Percentiles rank a stretch among this genome's conserved stretches.
Conservation (phyloP, 2,888 invertebrate species). For the Stictocephala bisonia region DNA sequence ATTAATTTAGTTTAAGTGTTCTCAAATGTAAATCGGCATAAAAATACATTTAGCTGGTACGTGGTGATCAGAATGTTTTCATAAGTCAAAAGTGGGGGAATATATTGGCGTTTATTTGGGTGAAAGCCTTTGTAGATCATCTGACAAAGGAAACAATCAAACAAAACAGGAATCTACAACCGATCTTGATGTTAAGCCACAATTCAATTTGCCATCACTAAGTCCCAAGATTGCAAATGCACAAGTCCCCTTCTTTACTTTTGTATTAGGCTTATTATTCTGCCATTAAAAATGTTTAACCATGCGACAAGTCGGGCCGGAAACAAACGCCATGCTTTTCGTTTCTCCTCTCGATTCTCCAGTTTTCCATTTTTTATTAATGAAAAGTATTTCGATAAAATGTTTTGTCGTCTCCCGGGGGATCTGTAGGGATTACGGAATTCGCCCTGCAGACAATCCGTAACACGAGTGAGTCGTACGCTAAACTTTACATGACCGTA, state of each 20-base stretch:
- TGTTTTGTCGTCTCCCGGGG: conserved; percentile 10
- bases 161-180: conserved; percentile 16
- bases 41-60: no score
- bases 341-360: conserved; percentile 32
- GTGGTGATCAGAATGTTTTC: no score
- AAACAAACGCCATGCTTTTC: conserved; percentile 36
- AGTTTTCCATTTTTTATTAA: conserved; percentile 37
- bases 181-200: conserved; percentile 43
- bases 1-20: no score
- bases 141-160: conserved; percentile 15
- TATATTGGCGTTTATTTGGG: no score
- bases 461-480: no score
- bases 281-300: conserved; percentile 52
- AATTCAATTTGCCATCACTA: conserved; percentile 42
- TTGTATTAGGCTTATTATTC: conserved; percentile 51
- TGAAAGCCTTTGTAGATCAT: no score
- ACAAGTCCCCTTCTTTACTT: conserved; percentile 44
- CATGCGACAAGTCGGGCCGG: conserved; percentile 44
- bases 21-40: no score
- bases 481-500: no score
- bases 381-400: conserved; percentile 39
- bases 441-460: no score
- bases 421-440: no score
- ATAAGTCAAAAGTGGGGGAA: no score
- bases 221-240: conserved; percentile 37